Conservation (phyloP, 1,140 invertebrate genomes). For the Prorops nasuta region DNA sequence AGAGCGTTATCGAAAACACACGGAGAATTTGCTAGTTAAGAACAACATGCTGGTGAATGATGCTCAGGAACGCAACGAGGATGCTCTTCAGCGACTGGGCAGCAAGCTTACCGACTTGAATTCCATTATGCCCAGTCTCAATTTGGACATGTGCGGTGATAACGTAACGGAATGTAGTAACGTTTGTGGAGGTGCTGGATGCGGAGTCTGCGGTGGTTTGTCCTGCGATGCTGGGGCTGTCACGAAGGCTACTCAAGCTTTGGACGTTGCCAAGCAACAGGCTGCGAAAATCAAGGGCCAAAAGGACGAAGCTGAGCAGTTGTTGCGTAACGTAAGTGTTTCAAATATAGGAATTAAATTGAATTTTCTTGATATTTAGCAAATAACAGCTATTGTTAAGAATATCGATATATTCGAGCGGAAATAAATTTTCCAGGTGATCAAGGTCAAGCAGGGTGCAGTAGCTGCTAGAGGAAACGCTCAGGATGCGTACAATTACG, state of each 20-base stretch:
- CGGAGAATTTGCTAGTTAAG: conserved; percentile 75
- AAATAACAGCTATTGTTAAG: no score
- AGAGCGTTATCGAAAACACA: conserved; percentile 77
- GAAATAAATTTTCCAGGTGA: conserved; percentile 57
- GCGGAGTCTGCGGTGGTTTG: conserved; percentile 84
- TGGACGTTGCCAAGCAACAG: conserved; percentile 82
- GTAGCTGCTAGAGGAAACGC: conserved; percentile 60
- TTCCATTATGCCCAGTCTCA: conserved; percentile 77
- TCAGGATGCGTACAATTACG: conserved; percentile 61
- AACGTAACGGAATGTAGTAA: conserved; percentile 82
- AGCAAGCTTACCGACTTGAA: conserved; percentile 68
- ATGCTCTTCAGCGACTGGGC: conserved; percentile 66
- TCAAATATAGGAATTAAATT: background rate
- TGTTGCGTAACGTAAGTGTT: conserved; percentile 61
- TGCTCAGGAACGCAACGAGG: conserved; percentile 68
- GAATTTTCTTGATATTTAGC: background rate
- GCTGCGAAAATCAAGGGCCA: conserved; percentile 77
- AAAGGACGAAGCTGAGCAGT: conserved; percentile 72
- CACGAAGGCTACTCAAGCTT: conserved; percentile 80
- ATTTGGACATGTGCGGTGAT: conserved; percentile 86
- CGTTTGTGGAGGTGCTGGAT: conserved; percentile 92
- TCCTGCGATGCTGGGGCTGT: conserved; percentile 88
- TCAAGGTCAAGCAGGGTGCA: conserved; percentile 60
- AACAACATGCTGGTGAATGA: conserved; percentile 69
- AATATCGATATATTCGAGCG: no score